Conservation (phyloP, 30 jellyfish, hydroid and myxozoan genomes). For the Rhopilema esculentum region DNA sequence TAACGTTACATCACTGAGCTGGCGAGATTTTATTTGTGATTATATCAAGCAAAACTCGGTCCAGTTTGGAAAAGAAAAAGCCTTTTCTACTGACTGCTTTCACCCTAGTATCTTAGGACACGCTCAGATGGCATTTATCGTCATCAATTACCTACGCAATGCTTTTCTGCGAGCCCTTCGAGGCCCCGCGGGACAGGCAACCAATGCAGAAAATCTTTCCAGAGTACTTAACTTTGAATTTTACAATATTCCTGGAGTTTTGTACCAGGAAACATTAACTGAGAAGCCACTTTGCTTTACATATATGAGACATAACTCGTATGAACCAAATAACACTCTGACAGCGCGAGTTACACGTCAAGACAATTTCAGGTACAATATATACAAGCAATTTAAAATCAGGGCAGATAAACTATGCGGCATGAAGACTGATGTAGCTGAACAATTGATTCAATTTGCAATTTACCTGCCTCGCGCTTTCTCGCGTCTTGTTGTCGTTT, state of each 20-base stretch:
- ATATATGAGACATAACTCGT: slow-evolving; percentile 67
- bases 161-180: slow-evolving; percentile 82
- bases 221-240: slow-evolving; percentile 34
- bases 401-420: slow-evolving; percentile 94
- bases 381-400: slow-evolving; percentile 85
- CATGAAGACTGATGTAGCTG: slow-evolving; percentile 90
- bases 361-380: slow-evolving; percentile 79
- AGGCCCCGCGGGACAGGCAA: slow-evolving; percentile 80
- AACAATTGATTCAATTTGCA: slow-evolving; percentile 85
- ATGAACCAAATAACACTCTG: slow-evolving; percentile 91
- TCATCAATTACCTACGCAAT: slow-evolving; percentile 84
- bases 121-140: slow-evolving; percentile 98
- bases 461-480: slow-evolving; percentile 71
- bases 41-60: slow-evolving; percentile 57
- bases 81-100: slow-evolving; percentile 74
- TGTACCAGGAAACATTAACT: slow-evolving; percentile 80
- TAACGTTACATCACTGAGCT: slow-evolving; percentile 86
- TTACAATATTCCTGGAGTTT: slow-evolving; percentile 65
- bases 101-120: slow-evolving; percentile 98
- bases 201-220: slow-evolving; percentile 59
- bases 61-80: slow-evolving; percentile 54
- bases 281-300: slow-evolving; percentile 90
- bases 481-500: slow-evolving; percentile 84
- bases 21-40: slow-evolving; percentile 95
- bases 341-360: slow-evolving; percentile 78